phyloP scores from a whole-genome alignment of 2,113 vertebrate species.

The Spilogale gracilis region DNA sequence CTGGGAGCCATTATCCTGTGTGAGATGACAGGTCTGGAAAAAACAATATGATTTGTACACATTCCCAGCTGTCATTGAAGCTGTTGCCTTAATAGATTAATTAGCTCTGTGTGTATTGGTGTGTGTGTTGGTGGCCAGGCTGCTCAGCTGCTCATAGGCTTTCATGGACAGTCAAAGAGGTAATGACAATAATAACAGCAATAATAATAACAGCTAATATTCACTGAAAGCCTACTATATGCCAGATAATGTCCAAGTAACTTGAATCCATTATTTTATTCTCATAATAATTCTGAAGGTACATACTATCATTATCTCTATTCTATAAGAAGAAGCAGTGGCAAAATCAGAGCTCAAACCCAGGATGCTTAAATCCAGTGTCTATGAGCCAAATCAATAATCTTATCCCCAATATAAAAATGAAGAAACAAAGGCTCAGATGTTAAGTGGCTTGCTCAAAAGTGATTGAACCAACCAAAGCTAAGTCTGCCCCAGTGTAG shows the following conservation, averaged over 20 bases:
- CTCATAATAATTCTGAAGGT: not conserved
- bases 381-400: slow-evolving; percentile 29
- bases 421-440: slow-evolving; percentile 24
- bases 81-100: slow-evolving; percentile 87
- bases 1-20: slow-evolving; percentile 85
- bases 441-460: not conserved
- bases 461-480: not conserved
- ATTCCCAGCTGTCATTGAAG: slow-evolving; percentile 85
- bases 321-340: not conserved
- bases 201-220: not conserved
- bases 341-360: slow-evolving; percentile 40
- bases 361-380: not conserved
- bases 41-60: slow-evolving; percentile 84
- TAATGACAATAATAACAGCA: slow-evolving; percentile 20
- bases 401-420: not conserved
- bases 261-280: slow-evolving; percentile 48
- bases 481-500: not conserved
- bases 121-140: slow-evolving; percentile 74
- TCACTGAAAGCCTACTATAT: slow-evolving; percentile 23
- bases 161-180: slow-evolving; percentile 21
- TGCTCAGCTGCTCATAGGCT: slow-evolving; percentile 65
- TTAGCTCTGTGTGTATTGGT: slow-evolving; percentile 84
- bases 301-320: not conserved
- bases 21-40: slow-evolving; percentile 82
- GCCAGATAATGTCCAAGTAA: not conserved